Evolutionary conservation across 2,113 vertebrate species (phyloP).

Genomic region (Bos taurus): DNA sequence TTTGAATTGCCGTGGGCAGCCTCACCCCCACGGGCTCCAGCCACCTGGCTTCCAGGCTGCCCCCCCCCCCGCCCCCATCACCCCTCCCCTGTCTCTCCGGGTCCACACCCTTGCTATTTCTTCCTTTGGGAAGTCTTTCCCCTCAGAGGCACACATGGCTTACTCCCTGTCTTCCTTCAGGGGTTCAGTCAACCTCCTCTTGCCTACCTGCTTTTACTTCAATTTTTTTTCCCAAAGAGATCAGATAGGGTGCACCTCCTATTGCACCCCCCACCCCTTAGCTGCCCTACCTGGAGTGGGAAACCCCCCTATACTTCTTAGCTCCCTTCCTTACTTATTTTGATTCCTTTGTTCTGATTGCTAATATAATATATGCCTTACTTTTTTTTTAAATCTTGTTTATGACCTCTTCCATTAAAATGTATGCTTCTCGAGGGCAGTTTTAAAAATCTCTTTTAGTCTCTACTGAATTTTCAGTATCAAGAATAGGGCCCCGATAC

Average conservation of each 20-base stretch:
- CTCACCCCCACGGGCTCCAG: not conserved
- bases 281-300: not conserved
- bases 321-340: not conserved
- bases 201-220: not conserved
- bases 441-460: not conserved
- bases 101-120: not conserved
- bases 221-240: not conserved
- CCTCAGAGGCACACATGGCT: accelerated
- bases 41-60: not conserved
- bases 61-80: too few species aligned
- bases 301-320: not conserved
- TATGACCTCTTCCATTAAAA: not conserved
- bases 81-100: accelerated
- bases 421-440: not conserved
- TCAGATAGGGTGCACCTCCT: not conserved
- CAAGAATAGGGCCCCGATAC: not conserved
- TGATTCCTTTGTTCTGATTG: not conserved
- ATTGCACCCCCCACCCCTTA: not conserved
- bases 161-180: not conserved
- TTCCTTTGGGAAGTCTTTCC: not conserved
- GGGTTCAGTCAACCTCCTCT: not conserved
- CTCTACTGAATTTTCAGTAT: not conserved
- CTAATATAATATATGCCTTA: not conserved
- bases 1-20: not conserved
- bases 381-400: not conserved